A percentile compares a stretch with the other conserved stretches of the same genome.
phyloP scores from a whole-genome alignment of 2,888 invertebrate genomes.

The Pasiphila rectangulata region DNA sequence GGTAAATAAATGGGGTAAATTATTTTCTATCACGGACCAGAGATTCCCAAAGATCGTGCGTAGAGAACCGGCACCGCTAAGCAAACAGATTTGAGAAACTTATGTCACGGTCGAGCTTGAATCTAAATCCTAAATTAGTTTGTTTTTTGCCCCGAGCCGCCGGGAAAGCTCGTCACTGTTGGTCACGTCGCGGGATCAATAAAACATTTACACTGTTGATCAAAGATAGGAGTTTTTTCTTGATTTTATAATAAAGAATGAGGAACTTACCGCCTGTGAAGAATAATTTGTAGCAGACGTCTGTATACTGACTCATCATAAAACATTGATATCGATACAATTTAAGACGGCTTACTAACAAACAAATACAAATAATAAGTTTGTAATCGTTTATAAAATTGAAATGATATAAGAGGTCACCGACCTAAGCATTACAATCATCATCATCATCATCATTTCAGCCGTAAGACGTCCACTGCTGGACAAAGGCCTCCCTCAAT shows the following conservation, averaged over 20 bases:
- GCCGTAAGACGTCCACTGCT: too few species aligned
- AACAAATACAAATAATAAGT: neutral
- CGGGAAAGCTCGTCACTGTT: slow-evolving; percentile 58
- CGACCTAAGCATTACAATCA: slow-evolving; percentile 42
- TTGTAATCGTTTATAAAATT: neutral
- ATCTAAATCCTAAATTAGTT: slow-evolving; percentile 74
- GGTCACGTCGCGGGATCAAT: slow-evolving; percentile 56
- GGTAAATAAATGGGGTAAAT: slow-evolving; percentile 10
- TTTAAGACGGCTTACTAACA: neutral
- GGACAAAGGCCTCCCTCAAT: too few species aligned
- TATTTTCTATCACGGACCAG: slow-evolving; percentile 46
- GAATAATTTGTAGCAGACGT: slow-evolving; percentile 19
- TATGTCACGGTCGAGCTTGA: slow-evolving; percentile 61
- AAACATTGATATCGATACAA: neutral
- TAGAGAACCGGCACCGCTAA: slow-evolving; percentile 63
- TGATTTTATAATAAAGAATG: slow-evolving; percentile 17
- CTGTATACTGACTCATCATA: slow-evolving; percentile 17
- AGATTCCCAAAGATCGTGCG: slow-evolving; percentile 66
- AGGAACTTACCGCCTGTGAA: slow-evolving; percentile 24
- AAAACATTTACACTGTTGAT: slow-evolving; percentile 40
- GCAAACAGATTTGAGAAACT: slow-evolving; percentile 65
- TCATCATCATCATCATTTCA: too few species aligned
- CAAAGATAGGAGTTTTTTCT: slow-evolving; percentile 25
- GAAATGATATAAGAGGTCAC: slow-evolving; percentile 34
- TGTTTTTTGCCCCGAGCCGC: slow-evolving; percentile 63